Evolutionary conservation across 2,888 invertebrate species (phyloP).

Genomic region (Eristalis intricaria): DNA sequence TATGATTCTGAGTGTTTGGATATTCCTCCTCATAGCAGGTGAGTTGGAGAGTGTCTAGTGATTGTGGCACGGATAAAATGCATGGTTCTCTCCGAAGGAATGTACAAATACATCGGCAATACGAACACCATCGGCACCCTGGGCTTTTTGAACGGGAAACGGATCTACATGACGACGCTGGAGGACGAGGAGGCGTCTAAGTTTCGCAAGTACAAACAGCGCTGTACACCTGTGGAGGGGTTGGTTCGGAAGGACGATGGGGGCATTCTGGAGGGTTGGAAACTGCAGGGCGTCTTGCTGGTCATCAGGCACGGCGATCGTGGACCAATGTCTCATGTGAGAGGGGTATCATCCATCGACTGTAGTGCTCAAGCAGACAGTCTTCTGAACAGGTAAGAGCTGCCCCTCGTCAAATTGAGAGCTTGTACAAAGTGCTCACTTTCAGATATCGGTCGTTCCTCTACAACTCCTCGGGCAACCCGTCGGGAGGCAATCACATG

Average conservation of each 20-base stretch:
- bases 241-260: conserved; percentile 88
- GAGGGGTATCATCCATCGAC: conserved; percentile 89
- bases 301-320: conserved; percentile 94
- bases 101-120: conserved; percentile 90
- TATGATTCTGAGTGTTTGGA: conserved; percentile 90
- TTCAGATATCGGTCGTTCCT: conserved; percentile 80
- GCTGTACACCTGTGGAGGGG: conserved; percentile 88
- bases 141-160: conserved; percentile 74
- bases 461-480: conserved; percentile 77
- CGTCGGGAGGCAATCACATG: conserved; percentile 82
- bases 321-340: conserved; percentile 92
- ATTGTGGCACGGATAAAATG: not conserved
- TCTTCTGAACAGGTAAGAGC: conserved; percentile 78
- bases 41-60: conserved; percentile 71
- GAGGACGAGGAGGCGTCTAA: conserved; percentile 84
- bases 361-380: conserved; percentile 84
- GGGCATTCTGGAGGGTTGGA: conserved; percentile 81
- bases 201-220: conserved; percentile 85
- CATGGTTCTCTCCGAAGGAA: conserved; percentile 82
- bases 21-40: conserved; percentile 89
- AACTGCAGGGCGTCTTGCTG: conserved; percentile 84
- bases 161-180: conserved; percentile 59
- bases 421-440: not conserved
- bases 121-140: conserved; percentile 78
- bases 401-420: too few relatives aligned